Evolutionary conservation across 2,797 vertebrate species (phyloP), one percentile per base, ranked within the genome.

Genomic region (Gymnocypris eckloni): DNA sequence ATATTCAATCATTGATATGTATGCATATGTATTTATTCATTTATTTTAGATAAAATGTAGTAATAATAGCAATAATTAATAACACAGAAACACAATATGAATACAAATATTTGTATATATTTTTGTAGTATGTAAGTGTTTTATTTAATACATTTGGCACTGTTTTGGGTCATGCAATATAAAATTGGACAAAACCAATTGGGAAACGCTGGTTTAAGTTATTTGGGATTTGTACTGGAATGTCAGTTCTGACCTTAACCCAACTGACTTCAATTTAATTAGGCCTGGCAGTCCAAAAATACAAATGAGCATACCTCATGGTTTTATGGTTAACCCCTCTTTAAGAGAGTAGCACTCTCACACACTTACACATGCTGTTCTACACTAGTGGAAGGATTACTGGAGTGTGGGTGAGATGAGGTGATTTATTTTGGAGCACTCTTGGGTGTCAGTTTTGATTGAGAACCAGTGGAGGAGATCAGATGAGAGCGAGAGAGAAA

Each of bases 381-480:
- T 25, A 66, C 54, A 28, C 18, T 59, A 61, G 64, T 66, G 59
- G 70, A 86, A 59, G 71, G 45, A 72, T 54, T 71, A 70, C 56
- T 81, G 81, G 64, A 81, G 83, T 87, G 66, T 48, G 43, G 45
- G 28, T 64, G 75, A 80, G 77, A 79, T 61, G 66, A 72, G 84
- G 50, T 82, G 61, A 89, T 87, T 89, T 81, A 70, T 69, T 54
- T 77, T 86, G 72, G 66, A 87, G 88, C 20, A 86, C 88, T 48
- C 86, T 89, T 82, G 41, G 22, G 15, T 66, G 48, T 89, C 86
- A 73, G 72, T n/a, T 80, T 84, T 87, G 84, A 89, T 89, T 84
- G 79, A 85, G 79, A 77, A 76, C 66, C 71, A 61, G 61, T 48
- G n/a, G 64, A 84, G 77, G 78, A 86, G 84, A 85, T 80, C 50